These are phyloP conservation scores for Amblyraja radiata DNA, from an alignment of 2,797 vertebrate species.

Conservation along the genomic window DNA sequence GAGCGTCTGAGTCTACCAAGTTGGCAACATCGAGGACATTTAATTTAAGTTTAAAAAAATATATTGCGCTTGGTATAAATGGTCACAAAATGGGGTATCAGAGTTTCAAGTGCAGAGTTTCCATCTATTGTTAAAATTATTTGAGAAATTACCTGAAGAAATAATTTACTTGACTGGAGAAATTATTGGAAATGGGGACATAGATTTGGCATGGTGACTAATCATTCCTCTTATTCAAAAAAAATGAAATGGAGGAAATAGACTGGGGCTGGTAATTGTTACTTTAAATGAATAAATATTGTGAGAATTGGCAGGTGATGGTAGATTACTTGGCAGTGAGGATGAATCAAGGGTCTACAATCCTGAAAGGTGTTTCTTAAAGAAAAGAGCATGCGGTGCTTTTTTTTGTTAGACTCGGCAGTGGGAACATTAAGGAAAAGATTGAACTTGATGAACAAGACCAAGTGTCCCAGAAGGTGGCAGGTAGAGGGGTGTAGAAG, in stretches of 20 bases:
- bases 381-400: too few species aligned
- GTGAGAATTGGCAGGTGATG: too few species aligned
- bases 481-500: too few species aligned
- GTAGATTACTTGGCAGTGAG: too few species aligned
- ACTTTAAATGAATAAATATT: not conserved
- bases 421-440: too few species aligned
- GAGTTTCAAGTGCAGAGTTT: not conserved
- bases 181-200: not conserved
- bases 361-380: too few species aligned
- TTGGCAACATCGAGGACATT: not conserved
- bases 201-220: not conserved
- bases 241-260: not conserved
- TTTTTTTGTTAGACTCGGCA: too few species aligned
- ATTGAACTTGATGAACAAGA: too few species aligned
- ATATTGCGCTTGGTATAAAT: not conserved
- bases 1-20: not conserved
- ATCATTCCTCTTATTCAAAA: not conserved
- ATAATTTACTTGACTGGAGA: not conserved
- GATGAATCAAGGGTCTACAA: too few species aligned
- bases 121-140: not conserved
- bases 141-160: not conserved
- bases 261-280: not conserved
- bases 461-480: not conserved
- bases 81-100: not conserved
- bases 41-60: not conserved